These are phyloP conservation scores for Lottia gigantea DNA, from an alignment of 2,888 invertebrate species.

Conservation along the genomic window DNA sequence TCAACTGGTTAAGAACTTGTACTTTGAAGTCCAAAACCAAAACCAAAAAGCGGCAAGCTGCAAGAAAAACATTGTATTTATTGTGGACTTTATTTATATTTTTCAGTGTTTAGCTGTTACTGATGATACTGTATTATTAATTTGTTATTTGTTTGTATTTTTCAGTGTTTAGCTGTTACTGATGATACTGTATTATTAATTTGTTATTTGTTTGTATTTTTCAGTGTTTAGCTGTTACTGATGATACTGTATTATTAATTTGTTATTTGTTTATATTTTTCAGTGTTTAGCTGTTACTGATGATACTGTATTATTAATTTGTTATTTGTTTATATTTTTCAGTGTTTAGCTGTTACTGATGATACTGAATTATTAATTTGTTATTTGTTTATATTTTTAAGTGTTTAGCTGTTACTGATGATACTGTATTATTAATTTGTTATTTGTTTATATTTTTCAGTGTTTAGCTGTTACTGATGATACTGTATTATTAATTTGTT, in stretches of 20 bases:
- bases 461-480: constrained; percentile 87
- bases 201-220: constrained; percentile 29
- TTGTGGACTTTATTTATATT: not conserved
- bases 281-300: constrained; percentile 88
- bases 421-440: constrained; percentile 85
- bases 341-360: constrained; percentile 87
- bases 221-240: constrained; percentile 86
- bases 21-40: no score
- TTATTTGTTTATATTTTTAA: constrained; percentile 65
- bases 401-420: constrained; percentile 87
- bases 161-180: constrained; percentile 84
- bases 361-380: constrained; percentile 86
- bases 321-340: constrained; percentile 46
- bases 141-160: constrained; percentile 25
- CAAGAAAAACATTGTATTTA: no score
- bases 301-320: constrained; percentile 85
- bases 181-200: constrained; percentile 87
- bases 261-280: constrained; percentile 29
- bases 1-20: no score
- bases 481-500: constrained; percentile 81
- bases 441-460: constrained; percentile 69
- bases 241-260: constrained; percentile 86
- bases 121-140: constrained; percentile 85
- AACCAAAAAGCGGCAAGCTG: no score
- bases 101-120: constrained; percentile 84